Conservation (phyloP, 92 coral and sea anemone species). For the Palythoa heliodiscus region DNA sequence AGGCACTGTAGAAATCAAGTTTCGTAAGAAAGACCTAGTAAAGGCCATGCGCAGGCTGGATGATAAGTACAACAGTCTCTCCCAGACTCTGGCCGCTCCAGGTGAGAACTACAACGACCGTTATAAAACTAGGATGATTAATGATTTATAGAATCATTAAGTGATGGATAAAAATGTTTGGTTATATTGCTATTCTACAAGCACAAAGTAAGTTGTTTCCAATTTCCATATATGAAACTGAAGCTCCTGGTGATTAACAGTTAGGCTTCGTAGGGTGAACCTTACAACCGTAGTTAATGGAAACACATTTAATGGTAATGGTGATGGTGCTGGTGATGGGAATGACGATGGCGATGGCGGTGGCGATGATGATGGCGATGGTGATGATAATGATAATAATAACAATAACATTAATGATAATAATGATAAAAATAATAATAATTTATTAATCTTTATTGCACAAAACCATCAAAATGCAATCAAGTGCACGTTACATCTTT, state of each 20-base stretch:
- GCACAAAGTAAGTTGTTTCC: too few relatives aligned
- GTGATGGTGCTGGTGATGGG: not conserved
- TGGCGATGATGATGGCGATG: not conserved
- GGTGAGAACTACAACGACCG: slow-evolving; percentile 50
- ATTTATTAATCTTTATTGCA: too few relatives aligned
- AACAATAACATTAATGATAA: not conserved
- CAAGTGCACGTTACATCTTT: too few relatives aligned
- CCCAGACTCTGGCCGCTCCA: slow-evolving; percentile 79
- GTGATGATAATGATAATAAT: not conserved
- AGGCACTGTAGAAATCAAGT: slow-evolving; percentile 97
- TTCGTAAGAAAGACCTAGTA: slow-evolving; percentile 92
- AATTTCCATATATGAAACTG: too few relatives aligned
- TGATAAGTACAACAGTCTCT: slow-evolving; percentile 70
- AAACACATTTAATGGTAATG: not conserved
- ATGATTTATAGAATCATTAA: too few relatives aligned
- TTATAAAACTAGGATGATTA: not conserved
- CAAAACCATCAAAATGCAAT: not conserved
- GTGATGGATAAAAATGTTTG: not conserved
- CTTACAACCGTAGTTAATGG: too few relatives aligned
- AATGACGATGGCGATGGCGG: not conserved
- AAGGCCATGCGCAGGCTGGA: slow-evolving; percentile 95
- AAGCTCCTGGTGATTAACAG: too few relatives aligned
- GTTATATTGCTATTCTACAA: too few relatives aligned
- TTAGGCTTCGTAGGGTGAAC: too few relatives aligned
- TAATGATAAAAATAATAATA: not conserved